A percentile compares a stretch with the other conserved stretches of the same genome.
Conservation (phyloP, 2,888 invertebrate species). For the Lasioglossum figueresi region DNA sequence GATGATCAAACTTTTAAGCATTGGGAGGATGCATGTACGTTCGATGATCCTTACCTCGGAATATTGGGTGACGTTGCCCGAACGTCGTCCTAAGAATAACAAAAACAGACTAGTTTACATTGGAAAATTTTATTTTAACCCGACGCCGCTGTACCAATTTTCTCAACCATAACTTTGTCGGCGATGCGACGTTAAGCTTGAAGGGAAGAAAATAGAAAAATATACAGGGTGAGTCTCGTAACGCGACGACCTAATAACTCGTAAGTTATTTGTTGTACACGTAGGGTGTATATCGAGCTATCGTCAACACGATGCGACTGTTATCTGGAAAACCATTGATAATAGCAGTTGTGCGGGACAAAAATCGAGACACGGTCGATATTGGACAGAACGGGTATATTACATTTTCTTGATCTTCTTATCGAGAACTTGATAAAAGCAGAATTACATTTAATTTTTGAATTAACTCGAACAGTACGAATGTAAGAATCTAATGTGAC, state of each 20-base stretch:
- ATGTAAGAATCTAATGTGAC: neutral
- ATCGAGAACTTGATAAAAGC: neutral
- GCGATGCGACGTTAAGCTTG: neutral
- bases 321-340: neutral
- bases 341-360: neutral
- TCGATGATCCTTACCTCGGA: neutral
- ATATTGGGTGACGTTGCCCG: neutral
- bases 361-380: neutral
- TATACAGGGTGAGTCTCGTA: no score
- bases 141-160: neutral
- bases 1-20: constrained; percentile 49
- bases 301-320: neutral
- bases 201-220: neutral
- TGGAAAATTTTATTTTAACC: neutral
- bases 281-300: neutral
- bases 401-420: neutral
- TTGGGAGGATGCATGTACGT: neutral
- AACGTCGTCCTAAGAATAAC: neutral
- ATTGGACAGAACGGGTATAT: neutral
- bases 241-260: no score
- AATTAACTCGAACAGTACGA: neutral
- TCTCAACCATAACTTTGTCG: neutral
- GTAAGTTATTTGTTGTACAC: no score
- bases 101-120: neutral
- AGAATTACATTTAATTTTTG: neutral